Evolutionary conservation across 2,888 invertebrate species (phyloP), one percentile per base, ranked within the genome.

Genomic region (Ennomos erosarius): DNA sequence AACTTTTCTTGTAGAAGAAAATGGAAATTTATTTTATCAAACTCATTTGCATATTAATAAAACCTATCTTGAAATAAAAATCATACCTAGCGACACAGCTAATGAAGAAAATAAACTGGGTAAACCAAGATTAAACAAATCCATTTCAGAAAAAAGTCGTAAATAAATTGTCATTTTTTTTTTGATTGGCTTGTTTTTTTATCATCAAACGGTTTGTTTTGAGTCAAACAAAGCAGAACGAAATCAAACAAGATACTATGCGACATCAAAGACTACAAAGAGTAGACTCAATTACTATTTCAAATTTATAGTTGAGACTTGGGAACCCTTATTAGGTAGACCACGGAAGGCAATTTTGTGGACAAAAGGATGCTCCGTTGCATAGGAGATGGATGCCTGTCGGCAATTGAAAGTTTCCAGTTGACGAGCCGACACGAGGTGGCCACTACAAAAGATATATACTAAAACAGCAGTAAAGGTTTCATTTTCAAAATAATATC

Each of bases 361-460:
- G 88, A 91, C 90, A 92, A 91, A 88, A 87, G 88, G 82, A 79
- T 76, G 82, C 88, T 82, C 83, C 76, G 74, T 72, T 76, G 74
- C 70, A 55, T 61, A n/a, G 49, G 65, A 61, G 71, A 69, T 69
- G 73, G 68, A 68, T 63, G 68, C 62, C 84, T 85, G 87, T 81
- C 79, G 87, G 85, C 87, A 78, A 84, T 88, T 81, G 81, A 88
- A 90, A 90, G 85, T 91, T 91, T 87, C 85, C 84, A 84, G 80
- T 76, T 81, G 88, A 84, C 78, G 78, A 78, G 65, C 65, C 60
- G 71, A 75, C 40, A 35, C 60, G 71, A 75, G 36, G 39, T 47
- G 33, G 47, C n/a, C 36, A 35, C 37, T 45, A 37, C 12, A 45
- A 33, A 44, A 37, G 26, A 26, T 34, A 40, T 10, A 16, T 0